These are phyloP conservation scores for Melanargia galathea DNA, from an alignment of 2,888 invertebrate species.

Conservation along the genomic window DNA sequence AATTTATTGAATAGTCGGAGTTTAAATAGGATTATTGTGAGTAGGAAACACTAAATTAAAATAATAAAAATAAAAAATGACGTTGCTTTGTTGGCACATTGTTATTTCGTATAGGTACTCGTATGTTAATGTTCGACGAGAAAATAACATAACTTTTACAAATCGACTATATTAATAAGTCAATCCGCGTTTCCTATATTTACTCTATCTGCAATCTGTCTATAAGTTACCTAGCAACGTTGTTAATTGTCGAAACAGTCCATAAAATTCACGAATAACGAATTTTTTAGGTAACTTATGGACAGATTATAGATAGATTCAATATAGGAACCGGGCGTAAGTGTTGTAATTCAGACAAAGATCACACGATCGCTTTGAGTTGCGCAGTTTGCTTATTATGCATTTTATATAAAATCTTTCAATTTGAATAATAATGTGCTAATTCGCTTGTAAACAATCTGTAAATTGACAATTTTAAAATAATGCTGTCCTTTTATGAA, in stretches of 20 bases:
- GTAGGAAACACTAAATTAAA: conserved; percentile 13
- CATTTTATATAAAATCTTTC: too few relatives aligned
- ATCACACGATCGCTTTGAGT: not conserved
- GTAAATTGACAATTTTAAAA: not conserved
- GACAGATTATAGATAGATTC: too few relatives aligned
- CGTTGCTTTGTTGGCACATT: conserved; percentile 26
- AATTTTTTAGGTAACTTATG: too few relatives aligned
- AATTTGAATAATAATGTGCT: too few relatives aligned
- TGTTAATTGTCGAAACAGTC: too few relatives aligned
- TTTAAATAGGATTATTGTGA: conserved; percentile 9
- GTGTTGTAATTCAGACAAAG: not conserved
- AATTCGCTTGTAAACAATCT: not conserved
- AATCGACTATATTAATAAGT: conserved; percentile 14
- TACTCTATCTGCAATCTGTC: too few relatives aligned
- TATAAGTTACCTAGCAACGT: too few relatives aligned
- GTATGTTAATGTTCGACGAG: conserved; percentile 8
- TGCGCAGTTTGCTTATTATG: not conserved
- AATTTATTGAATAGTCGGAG: not conserved
- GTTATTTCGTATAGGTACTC: conserved; percentile 22
- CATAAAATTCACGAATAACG: too few relatives aligned
- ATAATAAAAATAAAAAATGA: too few relatives aligned
- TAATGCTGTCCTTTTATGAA: too few relatives aligned
- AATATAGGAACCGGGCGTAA: too few relatives aligned
- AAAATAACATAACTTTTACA: conserved; percentile 21
- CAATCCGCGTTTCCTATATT: too few relatives aligned